Conservation (phyloP, 2,797 vertebrate species). For the Schizopygopsis pylzovi region DNA sequence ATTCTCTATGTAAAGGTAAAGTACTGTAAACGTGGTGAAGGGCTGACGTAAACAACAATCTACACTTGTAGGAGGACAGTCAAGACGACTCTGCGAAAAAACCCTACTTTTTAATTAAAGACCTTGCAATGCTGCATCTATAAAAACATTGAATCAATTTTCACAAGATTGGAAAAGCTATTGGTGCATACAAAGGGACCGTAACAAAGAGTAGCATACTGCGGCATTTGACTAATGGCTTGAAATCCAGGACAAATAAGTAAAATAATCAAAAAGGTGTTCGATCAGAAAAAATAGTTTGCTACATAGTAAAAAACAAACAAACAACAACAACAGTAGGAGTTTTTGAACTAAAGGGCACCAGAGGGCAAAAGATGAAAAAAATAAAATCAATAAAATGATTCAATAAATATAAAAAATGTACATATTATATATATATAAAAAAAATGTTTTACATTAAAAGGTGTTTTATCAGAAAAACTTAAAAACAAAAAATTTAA, state of each 20-base stretch:
- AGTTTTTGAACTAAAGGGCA: too few species aligned
- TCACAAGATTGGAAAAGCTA: conserved; percentile 72
- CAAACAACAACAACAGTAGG: too few species aligned
- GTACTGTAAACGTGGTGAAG: conserved; percentile 19
- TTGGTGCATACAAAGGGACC: conserved; percentile 64
- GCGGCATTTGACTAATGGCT: conserved; percentile 69
- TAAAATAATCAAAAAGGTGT: background rate
- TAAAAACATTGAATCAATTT: conserved; percentile 74
- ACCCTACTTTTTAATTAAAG: conserved; percentile 78
- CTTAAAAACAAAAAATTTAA: too few species aligned
- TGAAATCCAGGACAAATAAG: conserved; percentile 61
- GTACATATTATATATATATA: too few species aligned
- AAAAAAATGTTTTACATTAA: too few species aligned
- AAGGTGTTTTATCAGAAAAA: background rate
- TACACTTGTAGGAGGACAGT: conserved; percentile 62
- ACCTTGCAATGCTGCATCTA: conserved; percentile 74
- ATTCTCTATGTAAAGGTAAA: background rate
- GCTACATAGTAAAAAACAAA: too few species aligned
- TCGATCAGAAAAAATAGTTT: too few species aligned
- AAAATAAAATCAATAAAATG: too few species aligned
- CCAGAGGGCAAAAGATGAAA: too few species aligned
- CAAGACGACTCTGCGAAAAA: conserved; percentile 61
- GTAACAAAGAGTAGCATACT: conserved; percentile 66
- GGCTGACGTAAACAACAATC: conserved; percentile 48
- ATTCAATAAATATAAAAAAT: too few species aligned